Evolutionary conservation across 2,113 vertebrate species (phyloP).

Genomic region (Saimiri boliviensis): DNA sequence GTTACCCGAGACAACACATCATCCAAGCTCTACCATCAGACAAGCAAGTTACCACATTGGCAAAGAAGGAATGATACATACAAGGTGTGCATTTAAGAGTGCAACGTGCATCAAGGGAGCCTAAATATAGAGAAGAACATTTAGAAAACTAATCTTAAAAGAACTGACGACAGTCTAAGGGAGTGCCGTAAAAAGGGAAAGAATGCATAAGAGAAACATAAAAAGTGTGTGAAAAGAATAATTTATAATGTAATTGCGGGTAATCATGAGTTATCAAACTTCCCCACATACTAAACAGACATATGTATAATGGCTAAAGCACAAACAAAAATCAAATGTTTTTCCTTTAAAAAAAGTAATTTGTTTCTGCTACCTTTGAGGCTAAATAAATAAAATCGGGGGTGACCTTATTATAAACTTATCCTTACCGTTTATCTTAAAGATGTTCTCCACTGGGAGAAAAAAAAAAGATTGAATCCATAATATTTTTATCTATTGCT

Average conservation of each 20-base stretch:
- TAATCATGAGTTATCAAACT: not conserved
- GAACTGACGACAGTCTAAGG: not conserved
- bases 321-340: not conserved
- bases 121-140: not conserved
- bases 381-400: not conserved
- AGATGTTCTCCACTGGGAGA: not conserved
- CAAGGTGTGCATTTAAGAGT: not conserved
- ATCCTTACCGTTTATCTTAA: constrained; percentile 47
- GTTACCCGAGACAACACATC: not conserved
- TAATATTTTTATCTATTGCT: constrained; percentile 38
- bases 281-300: not conserved
- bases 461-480: not conserved
- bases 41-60: not conserved
- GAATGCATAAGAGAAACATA: not conserved
- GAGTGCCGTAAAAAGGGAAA: not conserved
- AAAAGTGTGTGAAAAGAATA: not conserved
- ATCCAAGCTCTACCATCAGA: not conserved
- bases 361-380: constrained; percentile 1
- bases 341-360: constrained; percentile 15
- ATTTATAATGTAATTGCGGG: not conserved
- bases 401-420: constrained; percentile 49
- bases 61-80: not conserved
- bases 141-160: not conserved
- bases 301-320: not conserved
- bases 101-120: not conserved